Evolutionary conservation across 1,140 invertebrate species (phyloP), one percentile per base, ranked within the genome.

Genomic region (Lanistes nyassanus): DNA sequence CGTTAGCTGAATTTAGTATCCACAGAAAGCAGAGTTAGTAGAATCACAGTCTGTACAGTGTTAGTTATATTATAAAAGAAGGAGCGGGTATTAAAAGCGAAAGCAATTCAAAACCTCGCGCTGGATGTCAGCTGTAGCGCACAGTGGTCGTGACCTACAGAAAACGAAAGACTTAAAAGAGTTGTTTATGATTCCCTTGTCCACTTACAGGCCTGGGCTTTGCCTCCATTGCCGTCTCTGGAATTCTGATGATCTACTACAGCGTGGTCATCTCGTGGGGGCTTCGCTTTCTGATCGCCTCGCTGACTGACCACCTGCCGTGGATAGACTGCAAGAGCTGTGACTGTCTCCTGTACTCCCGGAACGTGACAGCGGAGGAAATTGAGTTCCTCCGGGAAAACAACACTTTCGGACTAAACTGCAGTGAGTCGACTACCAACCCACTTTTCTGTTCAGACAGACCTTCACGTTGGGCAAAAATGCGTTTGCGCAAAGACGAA

Each of bases 201-300:
- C 31, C 29, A 26, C 56, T 16, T 31, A 23, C 80, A 95, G 94
- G 95, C n/a, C 92, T 94, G 13, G 95, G 94, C 0, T 92, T 92
- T 87, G 93, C 93, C 1, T 94, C 95, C 88, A 90, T 94, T 64
- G 71, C 88, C 0, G 76, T 88, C 2, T 84, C 89, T 0, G 74
- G 80, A 11, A 83, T 89, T 11, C 86, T 91, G 66, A 75, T 85
- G 34, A 83, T 91, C 62, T 91, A 91, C 79, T 91, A 91, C 82
- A 88, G 89, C 82, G 82, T 89, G 29, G 86, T 90, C 71, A 89
- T 90, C 64, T 85, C 89, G 2, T 90, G 86, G 84, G 83, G 85
- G 26, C 64, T 90, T 13, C 89, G 88, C 72, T 89, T 83, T 74
- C 81, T 88, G 53, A 86, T 88, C 66, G 85, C 85, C 13, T 89